Percentiles rank a stretch among this genome's conserved stretches.
phyloP scores from a whole-genome alignment of 2,888 invertebrate genomes.

The Dorcus hopei region DNA sequence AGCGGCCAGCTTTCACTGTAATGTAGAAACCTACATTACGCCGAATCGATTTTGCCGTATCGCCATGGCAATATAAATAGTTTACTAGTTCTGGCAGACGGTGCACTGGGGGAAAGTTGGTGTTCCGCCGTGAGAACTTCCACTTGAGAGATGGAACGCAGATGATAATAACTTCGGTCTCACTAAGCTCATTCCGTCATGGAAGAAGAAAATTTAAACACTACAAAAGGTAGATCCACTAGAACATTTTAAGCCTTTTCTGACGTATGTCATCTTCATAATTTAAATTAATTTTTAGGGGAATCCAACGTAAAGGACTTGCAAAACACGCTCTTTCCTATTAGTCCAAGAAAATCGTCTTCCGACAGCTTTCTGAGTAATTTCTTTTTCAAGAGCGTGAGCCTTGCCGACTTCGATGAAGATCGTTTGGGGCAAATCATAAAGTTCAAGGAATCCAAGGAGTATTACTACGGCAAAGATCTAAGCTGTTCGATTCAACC shows the following conservation, averaged over 20 bases:
- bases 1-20: neutral
- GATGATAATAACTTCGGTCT: slow-evolving; percentile 31
- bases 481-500: slow-evolving; percentile 63
- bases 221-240: slow-evolving; percentile 8
- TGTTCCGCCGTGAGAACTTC: slow-evolving; percentile 6
- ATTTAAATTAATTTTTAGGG: slow-evolving; percentile 1
- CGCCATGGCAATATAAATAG: slow-evolving; percentile 19
- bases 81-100: slow-evolving; percentile 12
- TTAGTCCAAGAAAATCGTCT: slow-evolving; percentile 34
- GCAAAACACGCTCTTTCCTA: slow-evolving; percentile 66
- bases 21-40: slow-evolving; percentile 4
- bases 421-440: slow-evolving; percentile 52
- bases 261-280: neutral
- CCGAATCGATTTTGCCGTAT: slow-evolving; percentile 14
- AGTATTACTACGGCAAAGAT: slow-evolving; percentile 55
- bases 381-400: slow-evolving; percentile 66
- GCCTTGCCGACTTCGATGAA: slow-evolving; percentile 22
- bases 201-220: slow-evolving; percentile 13
- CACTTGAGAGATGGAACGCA: slow-evolving; percentile 27
- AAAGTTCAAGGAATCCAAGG: slow-evolving; percentile 68
- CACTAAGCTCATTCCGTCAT: slow-evolving; percentile 12
- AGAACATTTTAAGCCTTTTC: too few relatives aligned
- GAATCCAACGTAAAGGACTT: slow-evolving; percentile 57
- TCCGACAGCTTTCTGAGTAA: slow-evolving; percentile 62
- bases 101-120: slow-evolving; percentile 14